Percentiles rank a stretch among this genome's conserved stretches.
phyloP scores from a whole-genome alignment of 1,140 invertebrate species.

The Zaprionus vittiger region DNA sequence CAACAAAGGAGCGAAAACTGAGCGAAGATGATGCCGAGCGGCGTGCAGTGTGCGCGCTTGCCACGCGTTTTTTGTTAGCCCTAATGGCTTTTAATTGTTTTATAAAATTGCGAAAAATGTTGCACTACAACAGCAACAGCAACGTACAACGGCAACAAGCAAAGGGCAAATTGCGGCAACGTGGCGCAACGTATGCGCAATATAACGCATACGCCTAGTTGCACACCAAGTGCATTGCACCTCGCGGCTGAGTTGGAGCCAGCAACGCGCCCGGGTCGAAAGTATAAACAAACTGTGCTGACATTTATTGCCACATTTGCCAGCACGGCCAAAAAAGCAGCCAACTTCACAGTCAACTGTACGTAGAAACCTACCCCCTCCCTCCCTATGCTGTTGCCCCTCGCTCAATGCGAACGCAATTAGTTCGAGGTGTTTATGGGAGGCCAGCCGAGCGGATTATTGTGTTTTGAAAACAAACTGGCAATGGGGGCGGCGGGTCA shows the following conservation, averaged over 20 bases:
- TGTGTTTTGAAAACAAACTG: slow-evolving; percentile 48
- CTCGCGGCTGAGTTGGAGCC: not conserved
- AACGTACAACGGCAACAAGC: slow-evolving; percentile 6
- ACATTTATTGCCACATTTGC: slow-evolving; percentile 53
- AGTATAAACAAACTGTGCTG: slow-evolving; percentile 39
- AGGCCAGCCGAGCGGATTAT: slow-evolving; percentile 43
- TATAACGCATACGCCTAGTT: slow-evolving; percentile 61
- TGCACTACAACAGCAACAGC: slow-evolving; percentile 15
- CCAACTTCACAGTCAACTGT: slow-evolving; percentile 30
- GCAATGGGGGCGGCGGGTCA: not conserved
- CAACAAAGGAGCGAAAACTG: slow-evolving; percentile 28
- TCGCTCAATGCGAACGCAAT: slow-evolving; percentile 30
- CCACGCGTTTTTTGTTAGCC: slow-evolving; percentile 64
- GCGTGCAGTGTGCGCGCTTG: slow-evolving; percentile 22
- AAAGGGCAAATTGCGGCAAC: slow-evolving; percentile 28
- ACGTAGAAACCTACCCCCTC: not conserved
- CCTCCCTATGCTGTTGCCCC: no score
- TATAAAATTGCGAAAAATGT: slow-evolving; percentile 70
- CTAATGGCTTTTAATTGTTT: slow-evolving; percentile 80
- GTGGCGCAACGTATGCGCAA: slow-evolving; percentile 46
- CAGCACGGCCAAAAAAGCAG: slow-evolving; percentile 5
- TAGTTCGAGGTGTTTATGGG: slow-evolving; percentile 53
- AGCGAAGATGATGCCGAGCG: slow-evolving; percentile 44
- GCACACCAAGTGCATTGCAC: slow-evolving; percentile 44
- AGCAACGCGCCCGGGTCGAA: not conserved